Base-by-base conservation (phyloP, 2,888 invertebrate genomes). In the Nemotelus nigrinus region DNA sequence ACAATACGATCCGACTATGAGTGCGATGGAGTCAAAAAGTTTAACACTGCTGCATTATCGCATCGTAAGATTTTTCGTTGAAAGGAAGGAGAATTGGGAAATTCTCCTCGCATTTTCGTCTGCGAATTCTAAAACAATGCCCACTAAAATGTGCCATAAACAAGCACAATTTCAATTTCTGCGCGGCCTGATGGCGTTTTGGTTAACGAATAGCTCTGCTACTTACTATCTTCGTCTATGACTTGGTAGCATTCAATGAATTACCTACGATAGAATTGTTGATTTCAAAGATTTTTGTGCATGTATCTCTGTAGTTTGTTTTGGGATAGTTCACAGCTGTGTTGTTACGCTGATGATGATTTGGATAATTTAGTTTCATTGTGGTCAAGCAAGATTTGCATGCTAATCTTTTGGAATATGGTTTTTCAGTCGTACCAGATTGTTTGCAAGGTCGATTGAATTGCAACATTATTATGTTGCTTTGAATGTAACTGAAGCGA, bases 21-120 rank as follows among this genome's bases (percentile, higher is more conserved):
- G 45, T 55, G 60, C 70, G 55, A 53, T 53, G 55, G 43, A 55
- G 39, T 60, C 53, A 41, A 50, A 63, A 60, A 47, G 47, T 74
- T 74, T 58, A 48, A 63, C 68, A 74, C 25, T 57, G 65, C 45
- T 47, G n/a, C 45, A 67, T 53, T 55, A 70, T 55, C 53, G 64
- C 72, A 58, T 45, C 64, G 67, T 60, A 70, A 77, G 79, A 79
- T 77, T 79, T 79, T 79, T 75, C 79, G 75, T 75, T 70, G 76
- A 79, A 79, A 77, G 77, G 79, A 77, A 79, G 77, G 77, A 77
- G 77, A 64, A 79, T 79, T 79, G 79, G 76, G 79, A 77, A 79
- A 79, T 71, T 67, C 71, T 77, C 78, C 67, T 77, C 74, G 74
- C 60, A 74, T 60, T 60, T 74, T 74, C 70, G 74, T 48, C 74